A percentile compares a stretch with the other conserved stretches of the same genome.
These are phyloP conservation scores for Trochalopteron elliotii DNA, from an alignment of 2,113 vertebrate genomes.

Conservation along the genomic window DNA sequence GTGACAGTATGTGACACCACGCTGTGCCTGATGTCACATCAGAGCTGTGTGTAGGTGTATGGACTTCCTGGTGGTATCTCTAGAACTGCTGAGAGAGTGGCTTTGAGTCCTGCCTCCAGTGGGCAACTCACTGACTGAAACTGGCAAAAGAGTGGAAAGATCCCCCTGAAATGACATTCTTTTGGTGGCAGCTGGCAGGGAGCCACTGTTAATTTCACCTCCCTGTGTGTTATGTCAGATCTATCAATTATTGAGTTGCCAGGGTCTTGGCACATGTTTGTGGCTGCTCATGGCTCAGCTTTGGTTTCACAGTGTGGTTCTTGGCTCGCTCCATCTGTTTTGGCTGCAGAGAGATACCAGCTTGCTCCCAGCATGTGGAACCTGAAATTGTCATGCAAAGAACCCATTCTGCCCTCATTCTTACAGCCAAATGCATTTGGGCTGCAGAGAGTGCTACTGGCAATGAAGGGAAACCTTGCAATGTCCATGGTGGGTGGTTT, in stretches of 20 bases:
- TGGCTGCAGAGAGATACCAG: background rate
- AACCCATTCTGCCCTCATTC: background rate
- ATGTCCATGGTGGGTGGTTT: background rate
- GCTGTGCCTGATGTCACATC: background rate
- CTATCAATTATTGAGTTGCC: background rate
- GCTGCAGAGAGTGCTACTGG: background rate
- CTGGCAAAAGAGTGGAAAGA: background rate
- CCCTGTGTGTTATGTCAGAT: background rate
- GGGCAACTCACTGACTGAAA: background rate
- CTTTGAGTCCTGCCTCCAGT: background rate
- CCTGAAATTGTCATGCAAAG: background rate
- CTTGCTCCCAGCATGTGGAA: background rate
- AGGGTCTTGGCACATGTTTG: background rate
- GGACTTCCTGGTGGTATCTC: background rate
- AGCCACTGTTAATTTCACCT: background rate
- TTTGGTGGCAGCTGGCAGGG: background rate
- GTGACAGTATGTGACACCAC: background rate
- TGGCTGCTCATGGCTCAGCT: background rate
- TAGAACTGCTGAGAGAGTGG: background rate
- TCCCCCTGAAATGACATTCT: background rate
- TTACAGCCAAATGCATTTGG: background rate
- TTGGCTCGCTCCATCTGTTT: background rate
- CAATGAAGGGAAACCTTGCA: background rate
- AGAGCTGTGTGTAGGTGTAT: background rate
- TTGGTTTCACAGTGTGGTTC: background rate